Base-by-base conservation (phyloP, 2,113 vertebrate genomes). In the Ceyx melanurus region DNA sequence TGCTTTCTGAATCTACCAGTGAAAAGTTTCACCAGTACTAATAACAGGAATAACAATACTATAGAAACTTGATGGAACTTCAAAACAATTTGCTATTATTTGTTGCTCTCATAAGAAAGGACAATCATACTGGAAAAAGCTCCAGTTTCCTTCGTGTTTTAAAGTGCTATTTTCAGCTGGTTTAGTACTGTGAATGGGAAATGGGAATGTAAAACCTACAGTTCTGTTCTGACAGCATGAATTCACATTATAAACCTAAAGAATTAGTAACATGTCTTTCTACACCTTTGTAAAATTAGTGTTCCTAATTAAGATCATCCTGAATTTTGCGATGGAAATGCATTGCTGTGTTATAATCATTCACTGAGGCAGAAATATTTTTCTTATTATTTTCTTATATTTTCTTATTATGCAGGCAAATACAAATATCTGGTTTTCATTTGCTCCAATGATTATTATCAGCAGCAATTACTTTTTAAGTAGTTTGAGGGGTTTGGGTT, bases 1-100 rank as follows among this genome's bases (percentile, higher is more conserved):
- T 4, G 3, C 2, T 53, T 60, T 87, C 33, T 60, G 33, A 74
- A 28, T 74, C 48, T 62, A 54, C n/a, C 61, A 54, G 57, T 68
- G 40, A 88, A 65, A 84, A 61, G 16, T 73, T 89, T 82, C 77
- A 71, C 51, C 61, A 51, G 33, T 15, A 33, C 3, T 28, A 58
- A 23, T 65, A 91, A 89, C 10, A 79, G 28, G 31, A 89, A 82
- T 43, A 76, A 81, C 43, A 67, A 51, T 74, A 26, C 60, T 68
- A 17, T 9, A 76, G 45, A 88, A 88, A 87, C 31, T 91, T 51
- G 6, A 20, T 84, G 22, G 57, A 86, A 74, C 42, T 88, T 37
- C 58, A 91, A 70, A 94, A 89, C 20, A 70, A 73, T 81, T 89
- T 81, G 15, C 26, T 93, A 28, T 73, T 89, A 56, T 43, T 81